phyloP scores from a whole-genome alignment of 1,140 invertebrate species.

The Lineus longissimus region DNA sequence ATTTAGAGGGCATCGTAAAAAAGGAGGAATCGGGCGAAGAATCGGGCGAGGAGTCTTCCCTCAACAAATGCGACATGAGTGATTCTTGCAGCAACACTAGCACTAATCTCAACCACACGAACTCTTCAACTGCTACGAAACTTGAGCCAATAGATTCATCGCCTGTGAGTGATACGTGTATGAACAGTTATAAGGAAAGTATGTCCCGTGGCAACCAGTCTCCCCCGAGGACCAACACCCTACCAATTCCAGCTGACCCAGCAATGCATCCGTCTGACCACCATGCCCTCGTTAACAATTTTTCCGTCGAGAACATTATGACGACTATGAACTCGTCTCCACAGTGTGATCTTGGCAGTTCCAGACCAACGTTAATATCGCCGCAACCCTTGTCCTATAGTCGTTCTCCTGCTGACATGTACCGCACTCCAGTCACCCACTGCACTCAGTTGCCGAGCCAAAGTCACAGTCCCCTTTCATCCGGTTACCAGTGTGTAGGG shows the following conservation, averaged over 20 bases:
- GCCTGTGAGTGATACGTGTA: not conserved
- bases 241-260: not conserved
- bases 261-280: no score
- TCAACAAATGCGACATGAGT: no score
- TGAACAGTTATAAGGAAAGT: not conserved
- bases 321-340: not conserved
- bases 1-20: not conserved
- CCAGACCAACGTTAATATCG: not conserved
- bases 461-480: not conserved
- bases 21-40: not conserved
- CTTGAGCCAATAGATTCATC: not conserved
- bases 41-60: no score
- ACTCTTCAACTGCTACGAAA: not conserved
- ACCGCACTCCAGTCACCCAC: not conserved
- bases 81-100: no score
- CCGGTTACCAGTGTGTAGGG: not conserved
- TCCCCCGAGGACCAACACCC: not conserved
- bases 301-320: constrained; percentile 1
- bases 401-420: not conserved
- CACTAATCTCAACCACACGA: not conserved
- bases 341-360: not conserved
- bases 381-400: constrained; percentile 5
- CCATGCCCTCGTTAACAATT: not conserved
- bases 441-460: not conserved
- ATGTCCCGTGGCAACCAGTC: not conserved